Evolutionary conservation across 64 coral and sea anemone genomes (phyloP), one percentile per base, ranked within the genome.

Genomic region (Stichodactyla helianthus): DNA sequence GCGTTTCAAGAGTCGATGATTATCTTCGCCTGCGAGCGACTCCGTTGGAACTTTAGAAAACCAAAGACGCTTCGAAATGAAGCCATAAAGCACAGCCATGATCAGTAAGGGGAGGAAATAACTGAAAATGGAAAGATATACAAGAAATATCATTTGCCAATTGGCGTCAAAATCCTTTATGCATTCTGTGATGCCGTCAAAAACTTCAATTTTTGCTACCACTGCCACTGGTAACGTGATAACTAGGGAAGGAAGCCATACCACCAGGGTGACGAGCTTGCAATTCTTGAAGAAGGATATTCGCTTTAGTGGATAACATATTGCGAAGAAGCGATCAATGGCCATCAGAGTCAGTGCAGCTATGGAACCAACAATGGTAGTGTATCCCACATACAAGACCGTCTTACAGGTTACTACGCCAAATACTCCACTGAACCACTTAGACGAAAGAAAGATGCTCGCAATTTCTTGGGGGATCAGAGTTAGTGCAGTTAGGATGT

Each of bases 281-380:
- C 6, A 82, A 35, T 50, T 28, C 31, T 82, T 82, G 31, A 82
- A 82, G 6, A 82, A 82, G 53, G 50, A 20, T 7, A 82, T 9
- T n/a, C 20, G 50, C 51, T 13, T 13, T 6, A 82, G 10, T n/a
- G 79, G 79, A 82, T 7, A 20, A 35, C 50, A 51, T 17, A 82
- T 82, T 18, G 79, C 79, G 51, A 82, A 82, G 53, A 50, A 82
- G 2, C 79, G 50, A 51, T 82, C 79, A 51, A 55, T 53, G 31
- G 79, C 79, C 79, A 82, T 82, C 17, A 82, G 50, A 82, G 79
- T 82, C 15, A 82, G 53, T 50, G 79, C 28, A 51, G 51, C 5
- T 51, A 82, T 82, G 1, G 79, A 82, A 10, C 26, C 79, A 7
- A 35, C 25, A 53, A 82, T 82, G 50, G 79, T 53, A 4, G 20